Base-by-base conservation (phyloP, 2,797 vertebrate species). In the Centroberyx gerrardi region DNA sequence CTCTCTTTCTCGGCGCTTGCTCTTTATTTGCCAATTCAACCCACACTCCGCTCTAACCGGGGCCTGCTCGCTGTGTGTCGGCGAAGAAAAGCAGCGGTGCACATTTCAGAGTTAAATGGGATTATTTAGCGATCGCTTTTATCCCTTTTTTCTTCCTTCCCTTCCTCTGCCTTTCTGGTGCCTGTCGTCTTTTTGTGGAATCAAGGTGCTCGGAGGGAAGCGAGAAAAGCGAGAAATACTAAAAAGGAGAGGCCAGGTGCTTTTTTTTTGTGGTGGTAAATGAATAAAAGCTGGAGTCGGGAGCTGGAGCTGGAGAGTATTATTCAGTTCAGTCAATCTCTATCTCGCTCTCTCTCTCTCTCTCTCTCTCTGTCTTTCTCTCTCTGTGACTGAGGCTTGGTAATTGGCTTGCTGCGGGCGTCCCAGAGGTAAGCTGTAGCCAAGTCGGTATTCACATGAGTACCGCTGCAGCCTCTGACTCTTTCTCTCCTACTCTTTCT, bases 391-490 rank as follows among this genome's bases (percentile, higher is more conserved):
- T 85, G 84, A 82, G 85, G 87, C 83, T 79, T 48, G 52, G 89
- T 92, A 93, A 94, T 94, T 93, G 92, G 89, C 92, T 92, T 88
- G 87, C 91, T 82, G 87, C 87, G 74, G 83, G 86, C 83, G 18
- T 92, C 92, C 93, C 93, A 91, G 86, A 87, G 89, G 93, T 90
- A 79, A 90, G 87, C 81, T 72, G 78, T 36, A 90, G 90, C 86
- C 90, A 81, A 87, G 92, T 92, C 88, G 84, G 86, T 90, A 91
- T 93, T 93, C 91, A 92, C 84, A 78, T 29, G 76, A 87, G 87
- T 87, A 56, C 83, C 75, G 82, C 89, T 88, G 86, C 89, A 87
- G 86, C 80, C 72, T 18, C 78, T 62, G 68, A 83, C 85, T 80
- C 73, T 86, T 84, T 85, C 77, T 76, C 83, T 84, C 62, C 74